Conservation (phyloP, 2,113 vertebrate genomes). For the Argyrosomus japonicus region DNA sequence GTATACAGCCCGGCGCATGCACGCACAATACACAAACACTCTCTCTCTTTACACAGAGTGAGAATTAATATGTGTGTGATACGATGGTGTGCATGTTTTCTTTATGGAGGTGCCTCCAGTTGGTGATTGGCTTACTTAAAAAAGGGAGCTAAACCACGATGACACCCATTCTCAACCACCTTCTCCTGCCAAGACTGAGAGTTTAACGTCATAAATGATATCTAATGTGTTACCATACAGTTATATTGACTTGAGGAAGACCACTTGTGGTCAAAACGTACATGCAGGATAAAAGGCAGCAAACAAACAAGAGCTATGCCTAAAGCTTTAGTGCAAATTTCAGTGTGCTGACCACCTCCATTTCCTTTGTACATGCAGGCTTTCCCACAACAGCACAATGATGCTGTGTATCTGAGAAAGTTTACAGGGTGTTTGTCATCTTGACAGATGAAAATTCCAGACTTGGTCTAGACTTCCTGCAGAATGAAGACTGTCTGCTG, state of each 20-base stretch:
- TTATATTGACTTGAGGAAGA: background rate
- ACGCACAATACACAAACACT: background rate
- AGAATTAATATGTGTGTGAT: background rate
- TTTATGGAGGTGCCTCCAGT: background rate
- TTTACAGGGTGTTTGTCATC: background rate
- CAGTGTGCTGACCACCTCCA: background rate
- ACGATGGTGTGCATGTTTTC: background rate
- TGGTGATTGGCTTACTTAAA: background rate
- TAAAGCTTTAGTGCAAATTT: background rate
- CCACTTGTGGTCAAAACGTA: background rate
- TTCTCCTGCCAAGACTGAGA: background rate
- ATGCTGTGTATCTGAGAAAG: background rate
- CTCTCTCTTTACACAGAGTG: background rate
- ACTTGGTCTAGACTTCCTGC: conserved; percentile 18
- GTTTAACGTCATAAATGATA: background rate
- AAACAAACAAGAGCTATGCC: background rate
- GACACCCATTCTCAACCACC: background rate
- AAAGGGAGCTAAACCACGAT: background rate
- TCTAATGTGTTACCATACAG: background rate
- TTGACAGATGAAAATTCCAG: conserved; percentile 15
- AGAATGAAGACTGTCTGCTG: background rate
- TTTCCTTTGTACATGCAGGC: background rate
- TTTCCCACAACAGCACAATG: conserved; percentile 29
- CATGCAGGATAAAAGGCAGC: background rate
- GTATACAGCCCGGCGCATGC: background rate